A percentile compares a stretch with the other conserved stretches of the same genome.
Conservation (phyloP, 2,113 vertebrate genomes). For the Cardinalis cardinalis region DNA sequence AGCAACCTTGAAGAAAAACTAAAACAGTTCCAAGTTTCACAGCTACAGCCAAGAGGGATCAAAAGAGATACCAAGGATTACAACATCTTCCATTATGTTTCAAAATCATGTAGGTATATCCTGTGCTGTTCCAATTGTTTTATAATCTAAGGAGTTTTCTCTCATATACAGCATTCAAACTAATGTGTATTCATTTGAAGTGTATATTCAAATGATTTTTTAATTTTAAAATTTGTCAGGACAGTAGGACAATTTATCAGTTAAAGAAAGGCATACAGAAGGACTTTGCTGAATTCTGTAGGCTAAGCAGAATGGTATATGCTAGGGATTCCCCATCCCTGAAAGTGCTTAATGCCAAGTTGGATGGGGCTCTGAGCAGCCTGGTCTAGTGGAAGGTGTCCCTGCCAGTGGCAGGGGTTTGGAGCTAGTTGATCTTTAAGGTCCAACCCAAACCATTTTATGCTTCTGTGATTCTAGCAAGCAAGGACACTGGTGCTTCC, state of each 20-base stretch:
- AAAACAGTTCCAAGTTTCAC: conserved; percentile 21
- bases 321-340: neutral
- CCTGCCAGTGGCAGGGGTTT: neutral
- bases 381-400: neutral
- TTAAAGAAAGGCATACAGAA: neutral
- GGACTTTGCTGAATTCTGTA: neutral
- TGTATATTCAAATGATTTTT: neutral
- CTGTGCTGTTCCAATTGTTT: neutral
- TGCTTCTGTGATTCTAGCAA: neutral
- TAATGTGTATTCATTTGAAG: neutral
- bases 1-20: conserved; percentile 54
- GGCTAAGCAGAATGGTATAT: neutral
- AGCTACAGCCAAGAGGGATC: neutral
- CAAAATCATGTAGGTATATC: conserved; percentile 60
- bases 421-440: neutral
- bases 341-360: neutral
- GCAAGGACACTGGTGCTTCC: neutral
- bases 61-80: neutral
- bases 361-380: neutral
- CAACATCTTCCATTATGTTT: neutral
- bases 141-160: neutral
- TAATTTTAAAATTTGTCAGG: neutral
- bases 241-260: neutral
- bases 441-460: neutral
- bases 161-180: neutral